phyloP scores from a whole-genome alignment of 2,888 invertebrate genomes.

The Amphiduros pacificus region DNA sequence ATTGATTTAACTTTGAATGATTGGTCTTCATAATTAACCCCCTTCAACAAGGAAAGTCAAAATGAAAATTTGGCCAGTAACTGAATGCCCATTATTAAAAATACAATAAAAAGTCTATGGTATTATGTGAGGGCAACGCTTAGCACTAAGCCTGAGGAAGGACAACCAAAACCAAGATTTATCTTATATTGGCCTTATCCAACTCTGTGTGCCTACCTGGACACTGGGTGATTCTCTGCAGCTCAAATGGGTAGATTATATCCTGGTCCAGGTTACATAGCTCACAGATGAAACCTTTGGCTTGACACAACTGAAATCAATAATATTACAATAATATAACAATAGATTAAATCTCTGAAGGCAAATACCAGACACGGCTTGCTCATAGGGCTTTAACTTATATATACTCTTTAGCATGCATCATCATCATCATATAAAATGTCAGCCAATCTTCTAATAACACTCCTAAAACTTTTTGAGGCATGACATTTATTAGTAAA shows the following conservation, averaged over 20 bases:
- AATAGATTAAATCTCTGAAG: not conserved
- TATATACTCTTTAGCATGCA: too few relatives aligned
- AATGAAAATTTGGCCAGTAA: too few relatives aligned
- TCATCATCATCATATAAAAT: not conserved
- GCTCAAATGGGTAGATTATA: conserved; percentile 56
- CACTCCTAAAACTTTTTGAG: too few relatives aligned
- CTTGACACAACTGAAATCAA: conserved; percentile 51
- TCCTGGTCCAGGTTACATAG: conserved; percentile 48
- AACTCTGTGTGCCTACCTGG: conserved; percentile 35
- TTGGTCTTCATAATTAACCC: too few relatives aligned
- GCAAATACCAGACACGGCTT: too few relatives aligned
- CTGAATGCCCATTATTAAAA: too few relatives aligned
- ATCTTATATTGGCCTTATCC: not conserved
- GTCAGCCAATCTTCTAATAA: not conserved
- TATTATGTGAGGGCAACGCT: too few relatives aligned
- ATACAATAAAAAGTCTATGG: too few relatives aligned
- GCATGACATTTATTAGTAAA: too few relatives aligned
- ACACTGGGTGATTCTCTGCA: conserved; percentile 46
- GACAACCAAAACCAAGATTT: not conserved
- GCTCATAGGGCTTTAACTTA: too few relatives aligned
- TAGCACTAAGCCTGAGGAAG: too few relatives aligned
- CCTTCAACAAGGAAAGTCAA: too few relatives aligned
- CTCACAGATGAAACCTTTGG: conserved; percentile 58
- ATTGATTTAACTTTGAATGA: not conserved
- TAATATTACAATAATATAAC: not conserved